Conservation (phyloP, 2,797 vertebrate species). For the Anolis apletophallus region DNA sequence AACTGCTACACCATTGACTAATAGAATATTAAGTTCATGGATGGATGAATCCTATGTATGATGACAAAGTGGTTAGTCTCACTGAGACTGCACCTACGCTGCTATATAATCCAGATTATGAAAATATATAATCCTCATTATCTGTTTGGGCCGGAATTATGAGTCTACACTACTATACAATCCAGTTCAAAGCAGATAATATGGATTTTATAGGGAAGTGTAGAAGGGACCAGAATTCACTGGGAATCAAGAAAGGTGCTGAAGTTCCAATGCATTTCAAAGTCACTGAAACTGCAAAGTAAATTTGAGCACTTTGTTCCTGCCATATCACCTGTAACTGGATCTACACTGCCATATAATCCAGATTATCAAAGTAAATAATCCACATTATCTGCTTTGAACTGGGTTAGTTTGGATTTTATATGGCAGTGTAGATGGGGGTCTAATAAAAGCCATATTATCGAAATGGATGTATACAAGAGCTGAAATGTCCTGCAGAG, state of each 20-base stretch:
- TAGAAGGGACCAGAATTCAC: not conserved
- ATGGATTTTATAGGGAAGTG: too few relatives aligned
- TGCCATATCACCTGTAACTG: not conserved
- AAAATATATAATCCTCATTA: too few relatives aligned
- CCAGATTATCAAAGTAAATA: too few relatives aligned
- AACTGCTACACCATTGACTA: not conserved
- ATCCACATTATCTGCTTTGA: too few relatives aligned
- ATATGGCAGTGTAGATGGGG: too few relatives aligned
- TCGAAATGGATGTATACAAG: not conserved
- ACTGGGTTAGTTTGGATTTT: too few relatives aligned
- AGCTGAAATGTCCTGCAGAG: constrained; percentile 48
- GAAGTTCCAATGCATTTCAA: not conserved
- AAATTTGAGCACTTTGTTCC: not conserved
- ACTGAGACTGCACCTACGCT: not conserved
- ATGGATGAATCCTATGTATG: not conserved
- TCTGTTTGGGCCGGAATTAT: too few relatives aligned
- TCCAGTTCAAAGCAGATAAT: too few relatives aligned
- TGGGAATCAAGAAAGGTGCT: not conserved
- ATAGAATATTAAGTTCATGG: not conserved
- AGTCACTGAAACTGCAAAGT: too few relatives aligned
- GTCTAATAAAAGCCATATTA: not conserved
- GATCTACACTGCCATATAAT: too few relatives aligned
- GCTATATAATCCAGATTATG: too few relatives aligned
- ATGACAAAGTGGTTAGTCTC: not conserved
- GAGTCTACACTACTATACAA: too few relatives aligned